Percentiles rank a stretch among this genome's conserved stretches.
phyloP scores from a whole-genome alignment of 2,113 vertebrate genomes.

The Amphiprion percula region DNA sequence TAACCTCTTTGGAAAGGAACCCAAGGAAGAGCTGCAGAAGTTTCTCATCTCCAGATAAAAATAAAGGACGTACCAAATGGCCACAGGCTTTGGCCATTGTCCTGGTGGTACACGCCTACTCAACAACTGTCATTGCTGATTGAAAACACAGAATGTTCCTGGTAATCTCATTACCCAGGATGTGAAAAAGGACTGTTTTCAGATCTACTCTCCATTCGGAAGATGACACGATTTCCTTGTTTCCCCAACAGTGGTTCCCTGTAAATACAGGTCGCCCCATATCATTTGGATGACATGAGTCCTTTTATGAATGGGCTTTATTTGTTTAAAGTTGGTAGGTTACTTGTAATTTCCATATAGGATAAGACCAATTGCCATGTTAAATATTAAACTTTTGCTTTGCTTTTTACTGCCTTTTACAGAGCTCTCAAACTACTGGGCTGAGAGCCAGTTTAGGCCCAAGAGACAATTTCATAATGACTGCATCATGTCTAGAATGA shows the following conservation, averaged over 20 bases:
- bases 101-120: slow-evolving; percentile 58
- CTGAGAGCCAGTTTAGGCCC: no score
- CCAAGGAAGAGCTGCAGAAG: slow-evolving; percentile 6
- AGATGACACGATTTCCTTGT: not conserved
- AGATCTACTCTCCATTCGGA: slow-evolving; percentile 5
- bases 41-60: slow-evolving; percentile 45
- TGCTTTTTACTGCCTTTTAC: no score
- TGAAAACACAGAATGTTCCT: slow-evolving; percentile 44
- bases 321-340: not conserved
- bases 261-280: not conserved
- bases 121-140: slow-evolving; percentile 60
- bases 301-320: not conserved
- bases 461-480: no score
- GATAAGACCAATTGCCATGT: not conserved
- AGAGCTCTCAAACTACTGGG: no score
- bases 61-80: slow-evolving; percentile 38
- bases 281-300: not conserved
- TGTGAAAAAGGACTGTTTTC: slow-evolving; percentile 28
- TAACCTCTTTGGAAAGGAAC: slow-evolving; percentile 22
- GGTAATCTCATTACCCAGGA: slow-evolving; percentile 21
- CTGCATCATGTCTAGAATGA: no score
- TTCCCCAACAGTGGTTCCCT: not conserved
- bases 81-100: slow-evolving; percentile 46
- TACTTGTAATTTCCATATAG: not conserved
- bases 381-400: no score